Base-by-base conservation (phyloP, 2,888 invertebrate genomes). In the Agonopterix alstromeriana region DNA sequence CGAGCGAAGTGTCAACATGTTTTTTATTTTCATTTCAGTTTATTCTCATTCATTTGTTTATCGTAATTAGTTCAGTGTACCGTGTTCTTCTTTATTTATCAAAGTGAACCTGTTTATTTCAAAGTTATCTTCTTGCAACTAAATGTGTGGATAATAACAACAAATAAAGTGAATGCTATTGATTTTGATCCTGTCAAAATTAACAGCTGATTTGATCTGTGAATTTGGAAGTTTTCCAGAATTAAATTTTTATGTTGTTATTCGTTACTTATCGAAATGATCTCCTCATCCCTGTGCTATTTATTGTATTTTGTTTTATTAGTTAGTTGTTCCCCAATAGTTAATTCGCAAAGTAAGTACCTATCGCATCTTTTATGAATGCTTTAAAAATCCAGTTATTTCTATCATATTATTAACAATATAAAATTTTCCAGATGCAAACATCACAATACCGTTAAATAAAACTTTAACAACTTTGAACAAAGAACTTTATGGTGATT, bases 401-500 rank as follows among this genome's bases (percentile, higher is more conserved):
- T 17, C 17, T 17, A 17, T 17, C 2, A 5, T 5, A 7, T 27
- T 5, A 27, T 0, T 5, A 27, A 27, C 5, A 10, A 10, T 10
- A 10, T 9, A 27, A 8, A 10, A 27, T 27, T 43, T 82, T 83
- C 49, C 78, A 85, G 85, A 69, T 71, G 47, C 54, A 8, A 69
- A 58, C 40, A 54, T 74, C 51, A 72, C 65, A 51, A 70, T 89
- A 63, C 64, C 76, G 2, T 54, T 87, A 43, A 77, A 80, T 46
- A 73, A 73, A 56, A 57, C 70, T 9, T 58, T 67, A 40, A 67
- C 69, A 43, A 54, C 53, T 27, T 53, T 50, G 1, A 67, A 85
- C 48, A 78, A 67, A 55, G 76, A 83, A 53, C 48, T 88, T 0
- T 85, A 73, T 51, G 73, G 72, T 45, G 63, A 64, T 0, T 75